Conservation (phyloP, 1,140 invertebrate species). For the Drosophila pruinosa region DNA sequence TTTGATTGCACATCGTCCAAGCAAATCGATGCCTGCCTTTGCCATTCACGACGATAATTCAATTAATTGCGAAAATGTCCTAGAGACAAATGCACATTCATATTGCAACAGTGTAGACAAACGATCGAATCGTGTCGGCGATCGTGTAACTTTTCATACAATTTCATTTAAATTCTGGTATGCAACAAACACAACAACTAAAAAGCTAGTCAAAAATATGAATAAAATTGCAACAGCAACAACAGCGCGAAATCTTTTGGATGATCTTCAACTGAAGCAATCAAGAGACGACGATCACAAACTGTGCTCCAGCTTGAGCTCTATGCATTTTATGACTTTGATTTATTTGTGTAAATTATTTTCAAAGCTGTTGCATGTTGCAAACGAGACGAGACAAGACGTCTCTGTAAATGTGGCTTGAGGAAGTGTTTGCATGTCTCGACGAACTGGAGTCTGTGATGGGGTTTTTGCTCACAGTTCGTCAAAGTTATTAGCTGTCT, state of each 20-base stretch:
- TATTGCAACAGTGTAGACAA: conserved; percentile 57
- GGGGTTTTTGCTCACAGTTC: conserved; percentile 54
- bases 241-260: conserved; percentile 21
- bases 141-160: conserved; percentile 79
- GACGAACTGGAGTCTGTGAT: conserved; percentile 15
- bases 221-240: conserved; percentile 40
- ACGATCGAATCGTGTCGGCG: conserved; percentile 62
- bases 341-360: conserved; percentile 80
- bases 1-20: conserved; percentile 63
- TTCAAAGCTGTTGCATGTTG: conserved; percentile 71
- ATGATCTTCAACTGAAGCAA: conserved; percentile 39
- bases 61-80: conserved; percentile 81
- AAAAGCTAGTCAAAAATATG: not conserved
- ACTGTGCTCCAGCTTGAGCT: conserved; percentile 31
- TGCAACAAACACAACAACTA: conserved; percentile 41
- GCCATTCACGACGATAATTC: conserved; percentile 81
- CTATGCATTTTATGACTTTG: conserved; percentile 73
- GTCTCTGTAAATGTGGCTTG: conserved; percentile 4
- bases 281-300: conserved; percentile 13
- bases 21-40: conserved; percentile 50
- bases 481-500: conserved; percentile 75
- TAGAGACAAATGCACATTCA: conserved; percentile 81
- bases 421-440: conserved; percentile 69
- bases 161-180: conserved; percentile 82
- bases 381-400: conserved; percentile 33